A percentile compares a stretch with the other conserved stretches of the same genome.
These are phyloP conservation scores for Mormyrus iriodes DNA, from an alignment of 2,113 vertebrate species.

Conservation along the genomic window DNA sequence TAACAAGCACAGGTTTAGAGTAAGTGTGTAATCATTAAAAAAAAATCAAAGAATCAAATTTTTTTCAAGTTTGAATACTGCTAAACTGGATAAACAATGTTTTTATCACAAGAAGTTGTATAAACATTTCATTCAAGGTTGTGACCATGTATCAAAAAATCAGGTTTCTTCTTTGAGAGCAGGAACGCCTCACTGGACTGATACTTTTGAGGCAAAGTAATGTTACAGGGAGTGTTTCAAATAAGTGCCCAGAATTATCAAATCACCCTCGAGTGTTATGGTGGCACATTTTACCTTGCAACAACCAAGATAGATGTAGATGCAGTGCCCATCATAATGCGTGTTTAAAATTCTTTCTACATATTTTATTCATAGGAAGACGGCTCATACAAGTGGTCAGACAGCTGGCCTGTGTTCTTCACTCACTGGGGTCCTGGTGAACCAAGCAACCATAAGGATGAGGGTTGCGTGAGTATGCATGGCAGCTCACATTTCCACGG, in stretches of 20 bases:
- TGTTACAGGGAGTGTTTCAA: too few species aligned
- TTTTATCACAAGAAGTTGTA: too few species aligned
- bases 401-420: slow-evolving; percentile 65
- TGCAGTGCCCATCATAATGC: background rate
- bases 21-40: too few species aligned
- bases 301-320: background rate
- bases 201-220: too few species aligned
- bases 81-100: too few species aligned
- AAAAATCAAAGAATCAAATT: too few species aligned
- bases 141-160: too few species aligned
- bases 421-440: slow-evolving; percentile 68
- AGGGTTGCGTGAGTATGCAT: slow-evolving; percentile 65
- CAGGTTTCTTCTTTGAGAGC: too few species aligned
- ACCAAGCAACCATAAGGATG: slow-evolving; percentile 50
- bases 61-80: too few species aligned
- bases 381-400: slow-evolving; percentile 50
- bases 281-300: background rate
- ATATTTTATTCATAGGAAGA: slow-evolving; percentile 36
- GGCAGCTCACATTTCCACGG: slow-evolving; percentile 45
- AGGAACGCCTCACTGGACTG: too few species aligned
- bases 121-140: too few species aligned
- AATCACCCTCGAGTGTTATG: background rate
- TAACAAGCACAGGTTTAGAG: too few species aligned
- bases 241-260: background rate
- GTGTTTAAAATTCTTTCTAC: background rate